Conservation (phyloP, 2,797 vertebrate genomes). For the Molothrus aeneus region DNA sequence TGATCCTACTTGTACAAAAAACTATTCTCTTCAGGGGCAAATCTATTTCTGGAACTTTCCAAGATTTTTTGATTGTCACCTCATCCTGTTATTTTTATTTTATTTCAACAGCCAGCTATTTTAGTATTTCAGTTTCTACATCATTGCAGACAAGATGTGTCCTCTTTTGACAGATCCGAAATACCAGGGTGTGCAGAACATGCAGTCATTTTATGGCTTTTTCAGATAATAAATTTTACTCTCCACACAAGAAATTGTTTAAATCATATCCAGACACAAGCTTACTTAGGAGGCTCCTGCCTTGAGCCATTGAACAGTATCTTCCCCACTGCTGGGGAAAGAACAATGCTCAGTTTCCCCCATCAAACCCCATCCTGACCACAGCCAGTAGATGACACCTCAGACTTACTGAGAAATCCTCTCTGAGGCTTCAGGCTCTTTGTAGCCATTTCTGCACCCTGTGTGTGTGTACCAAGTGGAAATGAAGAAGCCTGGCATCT, state of each 20-base stretch:
- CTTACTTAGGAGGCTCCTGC: not conserved
- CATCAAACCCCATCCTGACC: not conserved
- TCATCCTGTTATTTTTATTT: not conserved
- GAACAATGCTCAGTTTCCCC: not conserved
- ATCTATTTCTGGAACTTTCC: not conserved
- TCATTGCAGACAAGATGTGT: not conserved
- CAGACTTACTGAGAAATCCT: not conserved
- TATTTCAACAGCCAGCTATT: not conserved
- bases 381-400: not conserved
- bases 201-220: not conserved
- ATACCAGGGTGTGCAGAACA: not conserved
- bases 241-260: not conserved
- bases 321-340: not conserved
- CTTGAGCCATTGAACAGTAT: not conserved
- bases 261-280: not conserved
- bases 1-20: not conserved
- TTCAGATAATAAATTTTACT: conserved; percentile 12
- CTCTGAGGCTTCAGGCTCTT: not conserved
- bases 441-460: not conserved
- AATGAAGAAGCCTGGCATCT: not conserved
- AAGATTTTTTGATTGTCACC: not conserved
- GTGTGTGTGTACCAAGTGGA: not conserved
- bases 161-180: not conserved
- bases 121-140: not conserved
- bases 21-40: not conserved